These are phyloP conservation scores for Drosophila merina DNA, from an alignment of 2,888 invertebrate genomes.

Conservation along the genomic window DNA sequence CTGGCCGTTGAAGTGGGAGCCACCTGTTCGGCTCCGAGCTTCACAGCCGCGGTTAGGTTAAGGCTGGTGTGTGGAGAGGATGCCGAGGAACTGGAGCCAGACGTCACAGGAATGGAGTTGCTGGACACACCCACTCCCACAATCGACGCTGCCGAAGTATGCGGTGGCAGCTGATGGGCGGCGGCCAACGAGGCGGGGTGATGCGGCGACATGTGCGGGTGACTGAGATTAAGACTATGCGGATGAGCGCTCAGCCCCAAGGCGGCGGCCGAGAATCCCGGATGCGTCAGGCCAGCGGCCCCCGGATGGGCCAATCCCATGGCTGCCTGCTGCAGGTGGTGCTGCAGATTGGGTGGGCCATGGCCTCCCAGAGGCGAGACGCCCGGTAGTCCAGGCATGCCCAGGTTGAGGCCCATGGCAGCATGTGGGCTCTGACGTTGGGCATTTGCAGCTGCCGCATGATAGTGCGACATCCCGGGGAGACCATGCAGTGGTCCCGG, in stretches of 20 bases:
- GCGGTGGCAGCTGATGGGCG: conserved; percentile 81
- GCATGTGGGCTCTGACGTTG: conserved; percentile 83
- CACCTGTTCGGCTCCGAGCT: conserved; percentile 59
- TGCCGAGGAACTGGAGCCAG: conserved; percentile 37
- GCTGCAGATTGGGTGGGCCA: conserved; percentile 79
- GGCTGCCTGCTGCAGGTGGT: conserved; percentile 81
- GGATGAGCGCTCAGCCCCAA: conserved; percentile 81
- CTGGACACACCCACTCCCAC: conserved; percentile 18
- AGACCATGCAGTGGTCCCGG: conserved; percentile 80
- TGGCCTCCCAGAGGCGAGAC: conserved; percentile 78
- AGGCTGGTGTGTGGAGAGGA: conserved; percentile 79
- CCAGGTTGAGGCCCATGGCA: conserved; percentile 81
- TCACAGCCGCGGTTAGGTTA: conserved; percentile 70
- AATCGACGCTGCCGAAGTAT: conserved; percentile 56
- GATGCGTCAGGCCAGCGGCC: conserved; percentile 78
- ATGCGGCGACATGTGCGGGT: conserved; percentile 82
- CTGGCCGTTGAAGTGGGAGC: conserved; percentile 45
- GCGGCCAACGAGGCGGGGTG: conserved; percentile 72
- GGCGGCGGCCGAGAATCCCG: conserved; percentile 81
- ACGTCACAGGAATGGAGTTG: conserved; percentile 43
- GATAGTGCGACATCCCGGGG: conserved; percentile 82
- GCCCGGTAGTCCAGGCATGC: conserved; percentile 75
- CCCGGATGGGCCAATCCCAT: conserved; percentile 77
- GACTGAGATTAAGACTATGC: conserved; percentile 80
- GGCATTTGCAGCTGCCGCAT: conserved; percentile 80